Evolutionary conservation across 1,140 invertebrate genomes (phyloP), one percentile per base, ranked within the genome.

Genomic region (Mesaphorura yosii): DNA sequence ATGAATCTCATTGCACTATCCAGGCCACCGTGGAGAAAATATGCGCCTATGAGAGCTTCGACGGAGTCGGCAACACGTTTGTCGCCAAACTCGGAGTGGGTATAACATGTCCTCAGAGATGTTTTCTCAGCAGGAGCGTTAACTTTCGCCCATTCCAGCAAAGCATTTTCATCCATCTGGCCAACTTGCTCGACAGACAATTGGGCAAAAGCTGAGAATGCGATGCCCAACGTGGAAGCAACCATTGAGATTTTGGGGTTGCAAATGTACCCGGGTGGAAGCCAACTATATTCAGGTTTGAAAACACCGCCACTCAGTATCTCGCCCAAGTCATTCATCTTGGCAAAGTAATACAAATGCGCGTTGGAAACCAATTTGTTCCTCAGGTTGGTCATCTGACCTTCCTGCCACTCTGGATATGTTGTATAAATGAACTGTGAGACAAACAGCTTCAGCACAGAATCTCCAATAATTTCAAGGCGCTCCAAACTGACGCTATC

Each of bases 401-500:
- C 60, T 50, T 62, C 60, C 22, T 44, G 38, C 5, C 15, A 28
- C 0, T 25, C 19, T 0, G 50, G 48, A 37, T 56, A 62, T 19
- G 45, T 20, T 10, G 15, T 20, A 27, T 42, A 62, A 2, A 62
- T 7, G 17, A 48, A 42, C 0, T 44, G 46, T 1, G 56, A 41
- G 0, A 48, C 48, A 15, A 25, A 15, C n/a, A 42, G 53, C 42
- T 62, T 62, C 3, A 62, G 38, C 22, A 59, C 47, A 15, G 60
- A 59, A 51, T 62, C 60, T 4, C 60, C 60, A 4, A 62, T 62
- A 1, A 53, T 34, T 47, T 62, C 60, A n/a, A 62, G 26, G 15
- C 34, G 51, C 37, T 62, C 60, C 37, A 62, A 25, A 20, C 28
- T 51, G 1, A 57, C 0, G 2, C 4, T 3, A 29, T 62, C 60